Conservation (phyloP, 1,140 invertebrate genomes). For the Brachionus calyciflorus region DNA sequence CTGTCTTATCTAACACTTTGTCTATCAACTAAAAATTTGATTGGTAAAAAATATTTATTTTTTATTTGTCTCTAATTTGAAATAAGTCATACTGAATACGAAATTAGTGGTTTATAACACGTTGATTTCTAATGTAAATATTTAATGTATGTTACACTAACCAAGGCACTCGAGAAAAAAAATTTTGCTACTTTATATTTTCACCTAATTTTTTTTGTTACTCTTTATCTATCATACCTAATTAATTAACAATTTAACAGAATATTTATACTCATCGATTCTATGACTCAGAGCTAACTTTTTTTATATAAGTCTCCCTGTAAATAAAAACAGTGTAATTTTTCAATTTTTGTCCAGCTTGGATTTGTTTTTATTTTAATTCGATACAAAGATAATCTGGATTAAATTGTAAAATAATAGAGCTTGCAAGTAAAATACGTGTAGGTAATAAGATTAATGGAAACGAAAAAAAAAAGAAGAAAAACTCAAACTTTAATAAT, state of each 20-base stretch:
- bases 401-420: conserved; percentile 19
- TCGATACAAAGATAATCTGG: conserved; percentile 28
- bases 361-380: conserved; percentile 33
- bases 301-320: neutral
- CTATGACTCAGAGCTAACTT: neutral
- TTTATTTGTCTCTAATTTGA: neutral
- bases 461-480: too few relatives aligned
- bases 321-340: conserved; percentile 4
- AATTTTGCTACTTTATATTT: too few relatives aligned
- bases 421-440: neutral
- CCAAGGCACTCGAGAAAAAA: too few relatives aligned
- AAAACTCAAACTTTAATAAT: neutral
- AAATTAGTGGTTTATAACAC: conserved; percentile 35
- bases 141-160: neutral
- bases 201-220: too few relatives aligned
- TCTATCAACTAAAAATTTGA: neutral
- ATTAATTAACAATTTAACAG: conserved; percentile 18
- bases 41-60: neutral
- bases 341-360: conserved; percentile 1
- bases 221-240: conserved; percentile 22
- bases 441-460: conserved; percentile 36
- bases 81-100: neutral
- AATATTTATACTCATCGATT: neutral
- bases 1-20: conserved; percentile 37
- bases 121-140: too few relatives aligned